Percentiles rank a stretch among this genome's conserved stretches.
Conservation (phyloP, 1,140 invertebrate species). For the Alviniconcha marisindica region DNA sequence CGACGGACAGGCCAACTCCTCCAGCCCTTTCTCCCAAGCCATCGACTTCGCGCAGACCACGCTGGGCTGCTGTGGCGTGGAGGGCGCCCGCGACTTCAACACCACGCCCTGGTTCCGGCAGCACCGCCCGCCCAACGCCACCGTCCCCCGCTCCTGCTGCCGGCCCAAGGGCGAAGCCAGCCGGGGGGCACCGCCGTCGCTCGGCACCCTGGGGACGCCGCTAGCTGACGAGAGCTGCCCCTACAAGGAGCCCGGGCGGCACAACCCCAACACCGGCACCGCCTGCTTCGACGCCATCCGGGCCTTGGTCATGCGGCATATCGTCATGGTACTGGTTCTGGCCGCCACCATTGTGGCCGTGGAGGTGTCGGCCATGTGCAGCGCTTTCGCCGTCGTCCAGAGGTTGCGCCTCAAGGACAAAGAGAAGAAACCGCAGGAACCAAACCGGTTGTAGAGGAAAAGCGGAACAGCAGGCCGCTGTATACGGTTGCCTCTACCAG, state of each 20-base stretch:
- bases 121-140: background rate
- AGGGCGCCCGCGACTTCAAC: background rate
- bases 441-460: too few relatives aligned
- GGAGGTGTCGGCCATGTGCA: background rate
- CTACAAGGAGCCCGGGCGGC: background rate
- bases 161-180: background rate
- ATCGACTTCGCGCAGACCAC: background rate
- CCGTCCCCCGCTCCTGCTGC: background rate
- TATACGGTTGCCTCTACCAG: too few relatives aligned
- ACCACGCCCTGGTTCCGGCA: background rate
- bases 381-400: background rate
- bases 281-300: background rate
- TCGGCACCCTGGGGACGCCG: background rate
- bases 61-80: background rate
- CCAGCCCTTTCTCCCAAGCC: background rate
- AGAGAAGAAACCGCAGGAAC: too few relatives aligned
- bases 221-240: background rate
- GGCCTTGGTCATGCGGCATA: background rate
- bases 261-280: slow-evolving; percentile 3
- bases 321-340: background rate
- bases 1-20: background rate
- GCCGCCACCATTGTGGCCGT: background rate
- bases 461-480: too few relatives aligned
- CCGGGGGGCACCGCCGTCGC: background rate
- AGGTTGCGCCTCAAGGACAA: background rate